Conservation (phyloP, 2,888 invertebrate genomes). For the Rutpela maculata region DNA sequence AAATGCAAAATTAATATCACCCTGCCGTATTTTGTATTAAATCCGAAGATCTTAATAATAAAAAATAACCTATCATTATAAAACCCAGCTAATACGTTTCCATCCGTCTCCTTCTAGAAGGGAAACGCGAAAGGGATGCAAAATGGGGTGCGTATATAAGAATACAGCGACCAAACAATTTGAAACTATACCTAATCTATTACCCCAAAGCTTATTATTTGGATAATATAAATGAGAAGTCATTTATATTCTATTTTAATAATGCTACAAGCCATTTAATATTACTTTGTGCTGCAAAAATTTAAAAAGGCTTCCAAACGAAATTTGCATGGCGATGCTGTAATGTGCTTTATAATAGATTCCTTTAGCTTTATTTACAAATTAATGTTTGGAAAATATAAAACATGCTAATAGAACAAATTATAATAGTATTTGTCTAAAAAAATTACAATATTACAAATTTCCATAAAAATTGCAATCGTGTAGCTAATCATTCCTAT, state of each 20-base stretch:
- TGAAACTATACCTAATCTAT: constrained; percentile 68
- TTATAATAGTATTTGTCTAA: neutral
- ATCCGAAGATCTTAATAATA: constrained; percentile 67
- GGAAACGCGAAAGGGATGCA: constrained; percentile 39
- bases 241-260: constrained; percentile 71
- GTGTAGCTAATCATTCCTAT: too few species aligned
- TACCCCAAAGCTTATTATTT: constrained; percentile 65
- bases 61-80: constrained; percentile 70
- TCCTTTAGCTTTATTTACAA: neutral
- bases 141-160: constrained; percentile 56
- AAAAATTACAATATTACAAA: too few species aligned
- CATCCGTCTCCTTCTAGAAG: constrained; percentile 12
- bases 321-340: constrained; percentile 46
- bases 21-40: constrained; percentile 56
- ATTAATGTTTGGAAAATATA: neutral
- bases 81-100: constrained; percentile 62
- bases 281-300: constrained; percentile 59
- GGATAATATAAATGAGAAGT: constrained; percentile 66
- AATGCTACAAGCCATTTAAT: constrained; percentile 68
- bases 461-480: too few species aligned
- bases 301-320: constrained; percentile 54
- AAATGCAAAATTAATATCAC: constrained; percentile 62
- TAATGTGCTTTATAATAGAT: constrained; percentile 15
- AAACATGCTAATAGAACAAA: neutral
- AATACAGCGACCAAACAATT: constrained; percentile 58